These are phyloP conservation scores for Clinocottus analis DNA, from an alignment of 2,113 vertebrate species.

Conservation along the genomic window DNA sequence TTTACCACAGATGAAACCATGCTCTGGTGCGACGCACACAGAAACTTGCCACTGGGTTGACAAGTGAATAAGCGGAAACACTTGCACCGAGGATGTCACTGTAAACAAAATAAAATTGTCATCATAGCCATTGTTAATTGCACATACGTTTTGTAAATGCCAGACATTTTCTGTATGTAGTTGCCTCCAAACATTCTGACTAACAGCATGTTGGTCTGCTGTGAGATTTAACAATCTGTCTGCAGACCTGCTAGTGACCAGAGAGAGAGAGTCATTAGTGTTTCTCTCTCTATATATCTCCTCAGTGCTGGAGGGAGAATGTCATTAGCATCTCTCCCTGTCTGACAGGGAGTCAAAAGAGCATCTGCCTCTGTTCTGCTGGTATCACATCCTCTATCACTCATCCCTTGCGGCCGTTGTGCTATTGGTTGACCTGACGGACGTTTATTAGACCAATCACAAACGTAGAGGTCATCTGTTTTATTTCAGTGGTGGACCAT, in stretches of 20 bases:
- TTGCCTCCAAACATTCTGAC: conserved; percentile 39
- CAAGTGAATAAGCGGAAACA: conserved; percentile 3
- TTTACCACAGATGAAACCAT: background rate
- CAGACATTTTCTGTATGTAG: conserved; percentile 30
- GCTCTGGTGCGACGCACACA: background rate
- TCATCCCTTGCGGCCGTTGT: conserved; percentile 44
- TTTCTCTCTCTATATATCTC: conserved; percentile 48
- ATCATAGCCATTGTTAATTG: conserved; percentile 35
- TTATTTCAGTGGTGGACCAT: conserved; percentile 33
- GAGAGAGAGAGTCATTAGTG: conserved; percentile 64
- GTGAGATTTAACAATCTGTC: conserved; percentile 67
- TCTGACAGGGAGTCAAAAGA: conserved; percentile 66
- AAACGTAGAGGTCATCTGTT: conserved; percentile 38
- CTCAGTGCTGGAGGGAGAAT: conserved; percentile 59
- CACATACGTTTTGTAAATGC: conserved; percentile 37
- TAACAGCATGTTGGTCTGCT: conserved; percentile 58
- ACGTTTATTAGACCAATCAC: conserved; percentile 50
- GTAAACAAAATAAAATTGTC: background rate
- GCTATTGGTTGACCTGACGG: conserved; percentile 44
- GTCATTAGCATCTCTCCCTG: conserved; percentile 66
- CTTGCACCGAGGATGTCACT: background rate
- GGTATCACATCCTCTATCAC: conserved; percentile 50
- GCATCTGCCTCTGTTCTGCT: conserved; percentile 59
- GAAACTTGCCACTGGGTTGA: background rate
- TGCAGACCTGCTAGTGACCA: conserved; percentile 50